These are phyloP conservation scores for Acromyrmex echinatior DNA, from an alignment of 1,140 invertebrate genomes.

Conservation along the genomic window DNA sequence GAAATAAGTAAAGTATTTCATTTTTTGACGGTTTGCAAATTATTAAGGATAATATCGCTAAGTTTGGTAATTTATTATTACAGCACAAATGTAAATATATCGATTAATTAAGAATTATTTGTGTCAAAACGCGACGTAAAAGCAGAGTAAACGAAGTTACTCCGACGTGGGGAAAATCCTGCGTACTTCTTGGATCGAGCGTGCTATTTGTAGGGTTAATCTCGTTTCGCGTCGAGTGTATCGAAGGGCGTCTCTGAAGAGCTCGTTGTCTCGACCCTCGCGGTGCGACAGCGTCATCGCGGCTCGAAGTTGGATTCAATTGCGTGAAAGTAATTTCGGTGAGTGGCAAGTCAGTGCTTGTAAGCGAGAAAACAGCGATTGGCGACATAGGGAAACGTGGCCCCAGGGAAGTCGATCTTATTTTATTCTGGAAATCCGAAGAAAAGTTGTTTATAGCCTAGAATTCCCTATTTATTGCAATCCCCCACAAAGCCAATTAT, in stretches of 20 bases:
- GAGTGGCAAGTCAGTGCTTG: conserved; percentile 57
- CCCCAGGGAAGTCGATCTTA: conserved; percentile 31
- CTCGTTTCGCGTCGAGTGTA: conserved; percentile 44
- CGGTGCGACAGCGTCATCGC: conserved; percentile 58
- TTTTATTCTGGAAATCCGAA: conserved; percentile 41
- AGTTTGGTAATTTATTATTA: not conserved
- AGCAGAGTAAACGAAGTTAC: conserved; percentile 43
- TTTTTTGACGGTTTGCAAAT: not conserved
- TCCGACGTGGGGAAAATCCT: not conserved
- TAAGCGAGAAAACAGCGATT: conserved; percentile 44
- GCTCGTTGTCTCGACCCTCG: conserved; percentile 58
- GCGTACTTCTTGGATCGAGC: not conserved
- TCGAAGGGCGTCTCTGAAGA: conserved; percentile 46
- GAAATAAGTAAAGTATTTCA: not conserved
- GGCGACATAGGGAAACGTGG: not conserved
- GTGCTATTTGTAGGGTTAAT: conserved; percentile 56
- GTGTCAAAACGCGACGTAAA: conserved; percentile 17
- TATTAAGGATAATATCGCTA: not conserved
- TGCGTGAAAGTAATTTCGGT: conserved; percentile 62
- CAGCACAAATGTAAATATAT: not conserved
- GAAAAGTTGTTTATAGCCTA: conserved; percentile 39
- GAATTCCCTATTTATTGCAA: conserved; percentile 43
- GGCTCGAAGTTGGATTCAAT: conserved; percentile 56
- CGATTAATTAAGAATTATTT: conserved; percentile 16
- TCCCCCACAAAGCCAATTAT: conserved; percentile 30